A percentile compares a stretch with the other conserved stretches of the same genome.
These are phyloP conservation scores for Yponomeuta evonymella DNA, from an alignment of 2,888 invertebrate genomes.

Conservation along the genomic window DNA sequence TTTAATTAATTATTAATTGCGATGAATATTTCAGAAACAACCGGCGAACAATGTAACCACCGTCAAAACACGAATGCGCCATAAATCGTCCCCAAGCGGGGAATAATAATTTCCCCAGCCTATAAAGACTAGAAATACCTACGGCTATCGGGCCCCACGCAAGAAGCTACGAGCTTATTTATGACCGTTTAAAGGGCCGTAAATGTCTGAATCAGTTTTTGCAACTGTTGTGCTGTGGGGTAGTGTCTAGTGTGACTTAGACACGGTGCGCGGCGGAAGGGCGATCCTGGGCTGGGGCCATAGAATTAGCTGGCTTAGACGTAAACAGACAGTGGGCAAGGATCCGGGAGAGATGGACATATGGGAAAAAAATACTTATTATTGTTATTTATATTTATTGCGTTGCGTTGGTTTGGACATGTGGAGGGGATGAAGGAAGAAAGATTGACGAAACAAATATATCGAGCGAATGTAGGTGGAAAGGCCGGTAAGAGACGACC, in stretches of 20 bases:
- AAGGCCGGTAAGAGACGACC: too few relatives aligned
- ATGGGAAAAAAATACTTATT: too few relatives aligned
- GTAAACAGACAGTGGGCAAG: background rate
- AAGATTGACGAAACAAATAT: too few relatives aligned
- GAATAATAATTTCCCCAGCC: background rate
- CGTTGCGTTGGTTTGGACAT: too few relatives aligned
- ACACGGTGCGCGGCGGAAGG: slow-evolving; percentile 20
- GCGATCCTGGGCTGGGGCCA: slow-evolving; percentile 41
- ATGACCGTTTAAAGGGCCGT: slow-evolving; percentile 4
- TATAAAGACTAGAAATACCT: slow-evolving; percentile 5
- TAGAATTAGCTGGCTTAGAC: slow-evolving; percentile 27
- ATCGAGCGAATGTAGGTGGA: too few relatives aligned
- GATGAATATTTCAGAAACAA: background rate
- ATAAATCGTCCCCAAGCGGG: background rate
- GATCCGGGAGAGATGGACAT: too few relatives aligned
- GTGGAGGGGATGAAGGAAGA: too few relatives aligned
- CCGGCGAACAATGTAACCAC: background rate
- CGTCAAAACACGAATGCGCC: background rate
- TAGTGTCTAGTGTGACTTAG: slow-evolving; percentile 30
- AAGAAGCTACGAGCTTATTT: slow-evolving; percentile 5
- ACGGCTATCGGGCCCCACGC: background rate
- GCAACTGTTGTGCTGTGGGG: slow-evolving; percentile 23
- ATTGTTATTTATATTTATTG: too few relatives aligned
- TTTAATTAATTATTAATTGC: background rate
- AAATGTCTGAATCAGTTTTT: slow-evolving; percentile 59